Percentiles rank a stretch among this genome's conserved stretches.
Conservation (phyloP, 2,113 vertebrate genomes). For the Ophiodon elongatus region DNA sequence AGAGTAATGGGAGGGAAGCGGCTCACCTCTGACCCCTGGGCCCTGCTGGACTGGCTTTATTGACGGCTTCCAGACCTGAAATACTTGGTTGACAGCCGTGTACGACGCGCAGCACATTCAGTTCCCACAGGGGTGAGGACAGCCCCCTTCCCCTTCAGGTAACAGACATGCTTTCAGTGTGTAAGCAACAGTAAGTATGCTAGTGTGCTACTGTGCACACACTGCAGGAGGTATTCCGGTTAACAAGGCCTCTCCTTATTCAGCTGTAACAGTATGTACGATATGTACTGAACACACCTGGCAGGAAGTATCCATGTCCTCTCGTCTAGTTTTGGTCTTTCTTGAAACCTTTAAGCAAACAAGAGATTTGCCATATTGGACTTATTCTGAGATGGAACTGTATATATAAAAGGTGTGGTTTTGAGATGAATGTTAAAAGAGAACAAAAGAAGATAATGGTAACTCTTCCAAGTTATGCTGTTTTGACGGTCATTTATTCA, state of each 20-base stretch:
- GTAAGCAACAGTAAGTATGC: background rate
- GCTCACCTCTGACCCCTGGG: conserved; percentile 18
- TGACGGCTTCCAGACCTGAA: conserved; percentile 41
- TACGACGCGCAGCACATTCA: conserved; percentile 15
- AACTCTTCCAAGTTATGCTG: background rate
- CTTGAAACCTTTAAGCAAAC: background rate
- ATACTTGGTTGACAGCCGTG: conserved; percentile 31
- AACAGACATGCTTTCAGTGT: background rate
- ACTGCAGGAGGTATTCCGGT: background rate
- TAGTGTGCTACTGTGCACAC: background rate
- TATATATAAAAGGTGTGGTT: background rate
- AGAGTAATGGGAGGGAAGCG: conserved; percentile 9
- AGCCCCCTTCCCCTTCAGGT: background rate
- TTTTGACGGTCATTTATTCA: background rate
- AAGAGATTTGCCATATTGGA: background rate
- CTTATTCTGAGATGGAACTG: background rate
- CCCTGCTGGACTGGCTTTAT: conserved; percentile 7
- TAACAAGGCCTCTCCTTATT: background rate
- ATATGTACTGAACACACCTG: background rate
- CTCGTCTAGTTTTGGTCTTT: background rate
- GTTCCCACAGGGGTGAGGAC: conserved; percentile 18
- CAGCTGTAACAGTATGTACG: background rate
- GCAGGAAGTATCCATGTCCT: background rate
- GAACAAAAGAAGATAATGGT: background rate
- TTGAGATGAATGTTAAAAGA: background rate